Conservation (phyloP, 1,140 invertebrate species). For the Camponotus vicinus region DNA sequence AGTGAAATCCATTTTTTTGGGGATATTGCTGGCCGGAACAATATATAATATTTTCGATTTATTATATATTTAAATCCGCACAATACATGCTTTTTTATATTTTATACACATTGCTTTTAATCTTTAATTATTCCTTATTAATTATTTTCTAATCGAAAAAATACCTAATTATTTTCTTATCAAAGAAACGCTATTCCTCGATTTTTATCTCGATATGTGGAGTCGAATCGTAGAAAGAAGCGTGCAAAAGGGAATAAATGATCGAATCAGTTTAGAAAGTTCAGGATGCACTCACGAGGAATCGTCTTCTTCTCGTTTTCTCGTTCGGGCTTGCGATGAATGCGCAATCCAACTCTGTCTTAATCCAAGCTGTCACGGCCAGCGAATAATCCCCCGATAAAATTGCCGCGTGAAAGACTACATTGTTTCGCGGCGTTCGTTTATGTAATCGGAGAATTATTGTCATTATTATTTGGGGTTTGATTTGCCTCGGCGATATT, state of each 20-base stretch:
- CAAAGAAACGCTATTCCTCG: background rate
- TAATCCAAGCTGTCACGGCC: constrained; percentile 51
- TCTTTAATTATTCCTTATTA: no score
- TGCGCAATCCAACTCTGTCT: constrained; percentile 37
- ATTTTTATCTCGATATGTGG: background rate
- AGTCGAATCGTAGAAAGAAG: constrained; percentile 14
- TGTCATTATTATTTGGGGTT: constrained; percentile 14
- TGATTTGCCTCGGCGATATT: background rate
- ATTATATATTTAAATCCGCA: no score
- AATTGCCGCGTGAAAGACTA: constrained; percentile 24
- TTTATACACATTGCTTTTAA: no score
- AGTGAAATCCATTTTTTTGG: constrained; percentile 1
- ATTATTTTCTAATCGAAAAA: no score
- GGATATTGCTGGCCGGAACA: background rate
- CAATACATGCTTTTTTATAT: no score
- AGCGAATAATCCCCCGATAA: constrained; percentile 31
- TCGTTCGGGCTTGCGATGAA: constrained; percentile 18
- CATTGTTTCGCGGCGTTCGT: constrained; percentile 27
- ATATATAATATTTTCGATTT: no score
- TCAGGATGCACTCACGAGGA: constrained; percentile 70
- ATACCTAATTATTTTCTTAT: no score
- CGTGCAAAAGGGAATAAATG: constrained; percentile 71
- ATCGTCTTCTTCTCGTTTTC: background rate
- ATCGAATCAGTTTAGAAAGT: constrained; percentile 77
- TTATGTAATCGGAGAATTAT: constrained; percentile 49